Evolutionary conservation across 2,797 vertebrate species (phyloP).

Genomic region (Pseudopleuronectes americanus): DNA sequence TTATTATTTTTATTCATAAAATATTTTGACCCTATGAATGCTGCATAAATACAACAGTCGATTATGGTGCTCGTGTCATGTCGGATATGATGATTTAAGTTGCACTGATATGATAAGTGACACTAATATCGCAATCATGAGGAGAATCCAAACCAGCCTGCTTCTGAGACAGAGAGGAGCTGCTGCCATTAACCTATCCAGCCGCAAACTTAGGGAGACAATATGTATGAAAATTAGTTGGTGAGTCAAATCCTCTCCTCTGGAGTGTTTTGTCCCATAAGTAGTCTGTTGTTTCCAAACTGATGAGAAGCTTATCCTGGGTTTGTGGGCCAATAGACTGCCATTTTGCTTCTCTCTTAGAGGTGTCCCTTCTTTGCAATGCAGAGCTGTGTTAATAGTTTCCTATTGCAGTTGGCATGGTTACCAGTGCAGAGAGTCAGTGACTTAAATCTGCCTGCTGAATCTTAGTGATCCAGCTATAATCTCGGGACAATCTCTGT

Average conservation of each 20-base stretch:
- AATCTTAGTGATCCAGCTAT: constrained; percentile 75
- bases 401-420: constrained; percentile 81
- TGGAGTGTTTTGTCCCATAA: constrained; percentile 68
- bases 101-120: neutral
- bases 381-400: constrained; percentile 79
- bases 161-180: constrained; percentile 18
- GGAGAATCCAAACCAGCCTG: constrained; percentile 22
- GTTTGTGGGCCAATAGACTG: constrained; percentile 70
- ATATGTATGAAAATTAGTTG: constrained; percentile 81
- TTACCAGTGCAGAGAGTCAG: constrained; percentile 70
- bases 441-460: constrained; percentile 75
- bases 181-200: constrained; percentile 60
- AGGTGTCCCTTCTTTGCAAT: constrained; percentile 69
- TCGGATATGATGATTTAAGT: constrained; percentile 7
- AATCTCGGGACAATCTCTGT: constrained; percentile 81
- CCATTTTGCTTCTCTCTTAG: constrained; percentile 62
- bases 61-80: neutral
- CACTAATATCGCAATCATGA: constrained; percentile 22
- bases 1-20: no score
- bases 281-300: constrained; percentile 71
- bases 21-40: no score
- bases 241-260: constrained; percentile 61
- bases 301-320: constrained; percentile 84
- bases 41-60: no score
- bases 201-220: constrained; percentile 63